Conservation (phyloP, 1,140 invertebrate species). For the honey bee (Apis mellifera) region DNA sequence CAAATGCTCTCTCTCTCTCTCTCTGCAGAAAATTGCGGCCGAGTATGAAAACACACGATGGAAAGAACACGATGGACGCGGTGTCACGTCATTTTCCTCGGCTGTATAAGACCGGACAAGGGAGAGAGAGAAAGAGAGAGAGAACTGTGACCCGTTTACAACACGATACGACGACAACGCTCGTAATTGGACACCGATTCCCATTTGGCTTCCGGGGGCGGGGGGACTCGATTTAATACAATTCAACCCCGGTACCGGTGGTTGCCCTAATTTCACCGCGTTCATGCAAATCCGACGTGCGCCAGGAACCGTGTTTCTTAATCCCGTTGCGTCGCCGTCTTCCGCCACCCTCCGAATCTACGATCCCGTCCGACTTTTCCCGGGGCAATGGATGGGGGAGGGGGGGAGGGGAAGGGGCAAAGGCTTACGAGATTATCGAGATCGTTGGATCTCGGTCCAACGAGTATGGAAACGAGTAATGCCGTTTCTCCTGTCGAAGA, state of each 20-base stretch:
- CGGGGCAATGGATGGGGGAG: too few relatives aligned
- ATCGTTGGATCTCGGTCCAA: not conserved
- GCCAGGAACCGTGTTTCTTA: slow-evolving; percentile 39
- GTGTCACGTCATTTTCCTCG: slow-evolving; percentile 8
- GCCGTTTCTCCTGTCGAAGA: too few relatives aligned
- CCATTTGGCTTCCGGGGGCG: slow-evolving; percentile 43
- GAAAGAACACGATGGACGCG: not conserved
- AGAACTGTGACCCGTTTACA: slow-evolving; percentile 35
- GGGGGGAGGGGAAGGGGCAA: not conserved
- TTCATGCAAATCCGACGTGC: slow-evolving; percentile 54
- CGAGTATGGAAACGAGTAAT: too few relatives aligned
- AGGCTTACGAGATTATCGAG: slow-evolving; percentile 49
- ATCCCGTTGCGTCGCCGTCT: slow-evolving; percentile 21
- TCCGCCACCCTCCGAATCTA: slow-evolving; percentile 9
- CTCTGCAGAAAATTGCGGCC: slow-evolving; percentile 7
- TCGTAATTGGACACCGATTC: slow-evolving; percentile 58
- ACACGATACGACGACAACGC: slow-evolving; percentile 35
- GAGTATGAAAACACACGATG: not conserved
- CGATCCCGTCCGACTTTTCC: slow-evolving; percentile 21
- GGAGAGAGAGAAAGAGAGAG: not conserved
- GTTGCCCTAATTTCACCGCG: slow-evolving; percentile 57
- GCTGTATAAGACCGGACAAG: not conserved
- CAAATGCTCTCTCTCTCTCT: too few relatives aligned
- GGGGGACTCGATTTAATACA: slow-evolving; percentile 60
- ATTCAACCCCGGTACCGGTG: slow-evolving; percentile 41